phyloP scores from a whole-genome alignment of 1,140 invertebrate genomes.

The Magallana angulata region DNA sequence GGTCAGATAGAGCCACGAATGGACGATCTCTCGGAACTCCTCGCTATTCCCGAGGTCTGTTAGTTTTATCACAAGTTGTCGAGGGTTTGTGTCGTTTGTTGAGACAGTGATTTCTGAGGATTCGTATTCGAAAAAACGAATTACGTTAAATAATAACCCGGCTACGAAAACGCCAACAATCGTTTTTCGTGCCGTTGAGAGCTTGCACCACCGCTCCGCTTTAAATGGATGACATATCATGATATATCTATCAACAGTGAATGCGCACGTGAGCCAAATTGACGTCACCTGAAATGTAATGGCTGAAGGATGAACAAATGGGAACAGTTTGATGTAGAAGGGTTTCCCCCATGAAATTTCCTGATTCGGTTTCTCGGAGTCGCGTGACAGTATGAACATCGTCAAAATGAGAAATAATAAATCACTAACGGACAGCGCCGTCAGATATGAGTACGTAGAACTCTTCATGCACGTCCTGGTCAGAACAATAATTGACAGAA shows the following conservation, averaged over 20 bases:
- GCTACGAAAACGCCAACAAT: conserved; percentile 69
- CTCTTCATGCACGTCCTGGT: conserved; percentile 74
- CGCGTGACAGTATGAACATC: conserved; percentile 66
- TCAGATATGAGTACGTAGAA: conserved; percentile 77
- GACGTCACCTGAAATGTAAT: conserved; percentile 78
- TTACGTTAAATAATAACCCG: conserved; percentile 75
- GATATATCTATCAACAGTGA: conserved; percentile 79
- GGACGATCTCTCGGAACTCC: conserved; percentile 74
- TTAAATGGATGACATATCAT: conserved; percentile 80
- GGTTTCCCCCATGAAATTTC: conserved; percentile 55
- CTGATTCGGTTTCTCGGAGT: conserved; percentile 66
- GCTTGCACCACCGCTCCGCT: conserved; percentile 75
- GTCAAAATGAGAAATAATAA: conserved; percentile 74
- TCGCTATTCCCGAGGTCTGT: conserved; percentile 72
- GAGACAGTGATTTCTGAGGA: conserved; percentile 47
- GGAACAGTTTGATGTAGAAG: conserved; percentile 74
- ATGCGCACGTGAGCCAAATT: conserved; percentile 79
- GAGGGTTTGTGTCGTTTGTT: conserved; percentile 36
- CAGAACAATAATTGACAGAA: conserved; percentile 76
- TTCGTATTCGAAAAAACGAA: conserved; percentile 77
- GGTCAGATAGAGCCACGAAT: conserved; percentile 77
- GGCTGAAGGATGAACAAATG: conserved; percentile 74
- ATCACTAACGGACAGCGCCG: conserved; percentile 77
- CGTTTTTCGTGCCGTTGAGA: conserved; percentile 71
- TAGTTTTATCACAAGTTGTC: conserved; percentile 60